phyloP scores from a whole-genome alignment of 2,113 vertebrate genomes.

The Pterocles gutturalis region DNA sequence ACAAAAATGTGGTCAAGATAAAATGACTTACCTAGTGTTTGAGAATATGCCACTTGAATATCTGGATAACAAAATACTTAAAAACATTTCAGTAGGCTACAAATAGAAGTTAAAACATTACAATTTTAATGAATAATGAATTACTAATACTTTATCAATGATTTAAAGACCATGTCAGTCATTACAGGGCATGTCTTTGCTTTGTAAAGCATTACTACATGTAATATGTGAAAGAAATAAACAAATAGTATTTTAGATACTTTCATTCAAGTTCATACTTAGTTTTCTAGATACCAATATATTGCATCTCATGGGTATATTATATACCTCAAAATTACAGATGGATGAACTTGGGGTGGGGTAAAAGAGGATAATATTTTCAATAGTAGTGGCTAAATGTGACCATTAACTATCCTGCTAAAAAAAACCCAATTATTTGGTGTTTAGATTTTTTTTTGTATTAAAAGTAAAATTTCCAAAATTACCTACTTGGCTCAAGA shows the following conservation, averaged over 20 bases:
- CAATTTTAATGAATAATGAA: not conserved
- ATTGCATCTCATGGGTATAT: not conserved
- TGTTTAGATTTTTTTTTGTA: not conserved
- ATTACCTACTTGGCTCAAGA: not conserved
- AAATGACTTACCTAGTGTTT: not conserved
- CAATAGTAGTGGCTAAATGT: not conserved
- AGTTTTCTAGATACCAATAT: not conserved
- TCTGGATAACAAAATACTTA: not conserved
- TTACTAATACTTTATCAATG: not conserved
- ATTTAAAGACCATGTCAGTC: not conserved
- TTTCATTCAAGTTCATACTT: not conserved
- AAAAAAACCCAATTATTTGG: not conserved
- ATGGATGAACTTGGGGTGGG: fast-evolving
- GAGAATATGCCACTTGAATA: not conserved
- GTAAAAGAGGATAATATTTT: not conserved
- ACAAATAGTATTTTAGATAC: not conserved
- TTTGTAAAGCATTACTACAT: not conserved
- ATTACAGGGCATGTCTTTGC: not conserved
- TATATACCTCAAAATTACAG: not conserved
- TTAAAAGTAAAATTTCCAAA: not conserved
- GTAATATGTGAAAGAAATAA: not conserved
- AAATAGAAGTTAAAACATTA: not conserved
- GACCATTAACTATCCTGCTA: not conserved
- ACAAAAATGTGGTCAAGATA: not conserved
- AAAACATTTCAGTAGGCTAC: not conserved